These are phyloP conservation scores for Vanacampus margaritifer DNA, from an alignment of 2,113 vertebrate genomes.

Conservation along the genomic window DNA sequence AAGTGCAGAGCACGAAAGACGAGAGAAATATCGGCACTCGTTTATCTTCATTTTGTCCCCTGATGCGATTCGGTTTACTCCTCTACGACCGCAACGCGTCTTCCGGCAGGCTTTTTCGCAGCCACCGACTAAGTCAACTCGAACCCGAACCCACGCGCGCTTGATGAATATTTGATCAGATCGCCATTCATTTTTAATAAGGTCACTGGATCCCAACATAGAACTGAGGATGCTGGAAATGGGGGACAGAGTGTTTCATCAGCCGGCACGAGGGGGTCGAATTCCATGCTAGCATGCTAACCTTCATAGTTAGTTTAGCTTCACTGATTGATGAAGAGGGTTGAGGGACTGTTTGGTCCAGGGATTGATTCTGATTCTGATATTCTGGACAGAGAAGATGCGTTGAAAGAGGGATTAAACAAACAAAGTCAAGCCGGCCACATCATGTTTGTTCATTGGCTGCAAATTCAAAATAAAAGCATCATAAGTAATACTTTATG, in stretches of 20 bases:
- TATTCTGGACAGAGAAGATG: too few species aligned
- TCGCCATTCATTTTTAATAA: conserved; percentile 60
- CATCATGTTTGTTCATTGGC: too few species aligned
- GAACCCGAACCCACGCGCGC: conserved; percentile 11
- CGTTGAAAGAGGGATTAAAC: too few species aligned
- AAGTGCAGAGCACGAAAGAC: conserved; percentile 19
- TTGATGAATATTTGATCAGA: conserved; percentile 64
- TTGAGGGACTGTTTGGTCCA: too few species aligned
- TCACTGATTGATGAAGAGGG: too few species aligned
- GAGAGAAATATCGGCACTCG: conserved; percentile 15
- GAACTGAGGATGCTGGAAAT: conserved; percentile 19
- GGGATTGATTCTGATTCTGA: background rate
- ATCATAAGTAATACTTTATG: too few species aligned
- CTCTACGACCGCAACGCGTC: conserved; percentile 3
- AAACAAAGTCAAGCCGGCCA: too few species aligned
- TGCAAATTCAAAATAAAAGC: too few species aligned
- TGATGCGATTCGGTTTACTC: background rate
- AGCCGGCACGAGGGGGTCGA: conserved; percentile 13
- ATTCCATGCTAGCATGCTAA: conserved; percentile 17
- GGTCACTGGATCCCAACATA: conserved; percentile 39
- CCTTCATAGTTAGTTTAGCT: conserved; percentile 3
- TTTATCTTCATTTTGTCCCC: conserved; percentile 1
- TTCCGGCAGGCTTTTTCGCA: conserved; percentile 20
- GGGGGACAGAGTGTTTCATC: conserved; percentile 28
- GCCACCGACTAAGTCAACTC: conserved; percentile 14